A percentile compares a stretch with the other conserved stretches of the same genome.
These are phyloP conservation scores for Linepithema humile DNA, from an alignment of 1,140 invertebrate species.

Conservation along the genomic window DNA sequence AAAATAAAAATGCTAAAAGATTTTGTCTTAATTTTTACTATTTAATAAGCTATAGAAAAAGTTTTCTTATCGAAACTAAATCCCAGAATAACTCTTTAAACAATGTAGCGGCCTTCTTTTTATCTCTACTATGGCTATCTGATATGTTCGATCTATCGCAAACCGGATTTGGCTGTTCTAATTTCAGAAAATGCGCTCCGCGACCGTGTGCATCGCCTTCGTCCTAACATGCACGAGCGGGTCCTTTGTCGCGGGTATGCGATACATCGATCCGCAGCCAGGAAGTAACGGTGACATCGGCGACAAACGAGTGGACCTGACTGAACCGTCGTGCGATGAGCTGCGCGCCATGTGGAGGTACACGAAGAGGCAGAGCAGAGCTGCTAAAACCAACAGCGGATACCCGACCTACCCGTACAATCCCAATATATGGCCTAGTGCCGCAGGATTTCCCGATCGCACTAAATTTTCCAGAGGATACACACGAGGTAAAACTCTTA, in stretches of 20 bases:
- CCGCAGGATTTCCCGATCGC: constrained; percentile 81
- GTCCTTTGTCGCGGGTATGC: constrained; percentile 70
- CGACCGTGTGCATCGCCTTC: constrained; percentile 76
- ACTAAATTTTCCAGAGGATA: constrained; percentile 73
- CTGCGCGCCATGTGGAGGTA: constrained; percentile 96
- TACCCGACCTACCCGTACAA: constrained; percentile 87
- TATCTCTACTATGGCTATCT: background rate
- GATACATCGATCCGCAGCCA: constrained; percentile 74
- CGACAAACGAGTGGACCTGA: constrained; percentile 71
- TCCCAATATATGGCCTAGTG: constrained; percentile 91
- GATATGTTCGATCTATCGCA: too few relatives aligned
- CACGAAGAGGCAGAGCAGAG: constrained; percentile 94
- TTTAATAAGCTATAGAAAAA: background rate
- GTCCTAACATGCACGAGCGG: constrained; percentile 76
- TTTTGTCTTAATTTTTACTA: background rate
- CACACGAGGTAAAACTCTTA: constrained; percentile 73
- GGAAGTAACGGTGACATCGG: constrained; percentile 68
- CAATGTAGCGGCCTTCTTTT: background rate
- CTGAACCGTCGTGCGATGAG: constrained; percentile 93
- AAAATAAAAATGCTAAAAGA: background rate
- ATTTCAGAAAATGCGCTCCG: constrained; percentile 78
- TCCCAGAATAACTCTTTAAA: background rate
- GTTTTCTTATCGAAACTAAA: background rate
- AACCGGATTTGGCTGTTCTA: background rate
- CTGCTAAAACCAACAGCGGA: constrained; percentile 86